phyloP scores from a whole-genome alignment of 2,888 invertebrate species.

The Eristalis arbustorum region DNA sequence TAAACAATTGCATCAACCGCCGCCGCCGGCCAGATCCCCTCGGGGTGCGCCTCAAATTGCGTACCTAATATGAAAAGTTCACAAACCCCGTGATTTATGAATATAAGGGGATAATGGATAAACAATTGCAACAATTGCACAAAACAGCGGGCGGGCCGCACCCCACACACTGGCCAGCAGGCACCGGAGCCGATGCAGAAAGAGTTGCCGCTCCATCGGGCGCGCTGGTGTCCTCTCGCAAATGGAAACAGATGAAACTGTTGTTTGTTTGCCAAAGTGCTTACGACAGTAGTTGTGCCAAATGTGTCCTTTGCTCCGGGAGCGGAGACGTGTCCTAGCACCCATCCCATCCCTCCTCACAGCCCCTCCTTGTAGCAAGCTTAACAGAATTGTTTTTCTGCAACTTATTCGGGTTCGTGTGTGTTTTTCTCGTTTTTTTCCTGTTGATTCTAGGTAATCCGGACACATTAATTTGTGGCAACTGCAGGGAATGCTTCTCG shows the following conservation, averaged over 20 bases:
- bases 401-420: slow-evolving; percentile 33
- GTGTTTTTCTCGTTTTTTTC: too few relatives aligned
- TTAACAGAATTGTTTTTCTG: slow-evolving; percentile 56
- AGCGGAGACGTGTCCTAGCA: slow-evolving; percentile 21
- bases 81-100: slow-evolving; percentile 64
- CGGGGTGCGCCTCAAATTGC: slow-evolving; percentile 21
- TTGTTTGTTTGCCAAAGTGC: slow-evolving; percentile 69
- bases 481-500: slow-evolving; percentile 88
- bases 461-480: slow-evolving; percentile 89
- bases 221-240: slow-evolving; percentile 21
- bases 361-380: not conserved
- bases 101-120: slow-evolving; percentile 71
- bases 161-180: not conserved
- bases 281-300: slow-evolving; percentile 65
- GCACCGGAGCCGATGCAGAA: slow-evolving; percentile 3
- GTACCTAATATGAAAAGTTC: slow-evolving; percentile 66
- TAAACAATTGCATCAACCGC: slow-evolving; percentile 44
- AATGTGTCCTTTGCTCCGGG: slow-evolving; percentile 61
- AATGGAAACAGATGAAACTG: slow-evolving; percentile 57
- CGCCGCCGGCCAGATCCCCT: not conserved
- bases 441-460: slow-evolving; percentile 83
- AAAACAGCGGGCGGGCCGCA: slow-evolving; percentile 35
- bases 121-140: slow-evolving; percentile 71
- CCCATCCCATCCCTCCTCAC: not conserved
- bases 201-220: slow-evolving; percentile 15